Percentiles rank a stretch among this genome's conserved stretches.
Conservation (phyloP, 2,888 invertebrate species). For the Dermolepida albohirtum region DNA sequence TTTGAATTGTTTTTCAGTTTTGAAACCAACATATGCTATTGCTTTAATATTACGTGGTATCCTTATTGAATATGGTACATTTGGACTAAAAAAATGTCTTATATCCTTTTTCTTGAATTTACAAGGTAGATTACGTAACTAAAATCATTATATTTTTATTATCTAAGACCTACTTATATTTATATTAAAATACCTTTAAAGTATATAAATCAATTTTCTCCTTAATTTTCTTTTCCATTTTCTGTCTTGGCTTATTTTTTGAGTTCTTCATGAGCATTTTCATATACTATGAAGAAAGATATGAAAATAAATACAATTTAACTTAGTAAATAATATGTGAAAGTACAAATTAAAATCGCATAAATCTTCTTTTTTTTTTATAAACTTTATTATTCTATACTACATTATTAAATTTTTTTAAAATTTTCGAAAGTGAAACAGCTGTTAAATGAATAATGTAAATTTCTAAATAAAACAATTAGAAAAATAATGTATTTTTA, state of each 20-base stretch:
- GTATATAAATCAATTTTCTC: constrained; percentile 68
- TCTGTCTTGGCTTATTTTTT: constrained; percentile 59
- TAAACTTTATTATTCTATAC: too few relatives aligned
- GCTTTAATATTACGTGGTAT: constrained; percentile 83
- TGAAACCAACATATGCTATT: constrained; percentile 92
- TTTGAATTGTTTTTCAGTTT: constrained; percentile 81
- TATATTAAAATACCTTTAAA: constrained; percentile 67
- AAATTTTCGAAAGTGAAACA: too few relatives aligned
- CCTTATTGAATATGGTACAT: constrained; percentile 82
- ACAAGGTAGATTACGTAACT: constrained; percentile 80
- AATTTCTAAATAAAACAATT: too few relatives aligned
- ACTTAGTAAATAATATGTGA: constrained; percentile 18
- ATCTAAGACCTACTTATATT: background rate
- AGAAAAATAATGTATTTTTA: too few relatives aligned
- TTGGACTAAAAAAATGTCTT: constrained; percentile 85
- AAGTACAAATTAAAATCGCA: too few relatives aligned
- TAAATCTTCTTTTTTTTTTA: too few relatives aligned
- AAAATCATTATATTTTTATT: constrained; percentile 42
- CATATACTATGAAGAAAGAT: constrained; percentile 73
- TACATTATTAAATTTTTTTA: too few relatives aligned
- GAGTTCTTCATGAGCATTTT: constrained; percentile 70
- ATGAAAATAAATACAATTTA: constrained; percentile 1
- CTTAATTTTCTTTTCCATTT: constrained; percentile 62
- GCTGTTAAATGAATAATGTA: too few relatives aligned
- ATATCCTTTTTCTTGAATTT: constrained; percentile 86